phyloP scores from a whole-genome alignment of 2,888 invertebrate genomes.

The Agriopis aurantiaria region DNA sequence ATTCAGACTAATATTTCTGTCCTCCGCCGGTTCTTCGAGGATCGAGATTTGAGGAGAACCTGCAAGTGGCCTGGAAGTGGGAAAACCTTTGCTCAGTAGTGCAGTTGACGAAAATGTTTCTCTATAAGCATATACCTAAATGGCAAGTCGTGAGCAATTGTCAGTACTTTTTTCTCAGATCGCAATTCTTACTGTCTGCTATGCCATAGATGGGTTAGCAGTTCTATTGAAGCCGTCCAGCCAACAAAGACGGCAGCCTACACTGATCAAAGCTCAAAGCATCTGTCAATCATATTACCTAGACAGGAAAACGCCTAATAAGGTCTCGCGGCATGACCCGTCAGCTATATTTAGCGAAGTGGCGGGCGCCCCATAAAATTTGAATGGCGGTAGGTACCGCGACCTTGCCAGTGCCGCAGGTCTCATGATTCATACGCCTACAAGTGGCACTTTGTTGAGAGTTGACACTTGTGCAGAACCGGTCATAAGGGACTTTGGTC shows the following conservation, averaged over 20 bases:
- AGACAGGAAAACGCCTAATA: constrained; percentile 48
- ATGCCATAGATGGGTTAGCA: constrained; percentile 4
- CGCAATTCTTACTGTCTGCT: neutral
- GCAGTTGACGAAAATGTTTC: no score
- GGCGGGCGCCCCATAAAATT: constrained; percentile 52
- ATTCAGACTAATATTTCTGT: neutral
- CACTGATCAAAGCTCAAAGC: constrained; percentile 26
- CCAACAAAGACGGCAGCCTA: constrained; percentile 27
- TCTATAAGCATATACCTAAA: neutral
- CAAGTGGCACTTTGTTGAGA: constrained; percentile 46
- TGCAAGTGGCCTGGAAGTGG: no score
- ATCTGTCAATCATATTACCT: constrained; percentile 34
- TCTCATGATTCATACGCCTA: constrained; percentile 54
- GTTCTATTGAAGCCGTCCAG: constrained; percentile 1
- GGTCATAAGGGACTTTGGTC: constrained; percentile 39
- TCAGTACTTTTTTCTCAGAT: neutral
- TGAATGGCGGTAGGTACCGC: constrained; percentile 58
- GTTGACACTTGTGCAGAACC: constrained; percentile 50
- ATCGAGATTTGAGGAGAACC: no score
- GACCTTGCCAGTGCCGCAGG: constrained; percentile 54
- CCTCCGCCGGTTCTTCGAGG: no score
- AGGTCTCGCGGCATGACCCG: constrained; percentile 52
- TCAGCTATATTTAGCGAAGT: constrained; percentile 56
- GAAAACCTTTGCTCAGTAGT: no score
- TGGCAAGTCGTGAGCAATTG: neutral